phyloP scores from a whole-genome alignment of 2,888 invertebrate genomes.

The Cyclophora punctaria region DNA sequence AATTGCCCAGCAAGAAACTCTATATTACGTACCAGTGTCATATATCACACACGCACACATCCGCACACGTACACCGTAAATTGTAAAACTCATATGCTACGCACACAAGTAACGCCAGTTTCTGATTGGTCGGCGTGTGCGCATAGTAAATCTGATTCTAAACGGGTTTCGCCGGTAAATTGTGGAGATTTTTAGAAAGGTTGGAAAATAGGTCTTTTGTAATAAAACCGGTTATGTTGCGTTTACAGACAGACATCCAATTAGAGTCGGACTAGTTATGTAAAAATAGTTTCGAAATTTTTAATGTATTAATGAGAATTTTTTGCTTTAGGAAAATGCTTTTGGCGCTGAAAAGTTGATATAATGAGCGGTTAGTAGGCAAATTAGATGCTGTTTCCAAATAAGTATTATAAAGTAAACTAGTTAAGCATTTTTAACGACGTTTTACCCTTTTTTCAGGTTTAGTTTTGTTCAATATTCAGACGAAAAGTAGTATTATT shows the following conservation, averaged over 20 bases:
- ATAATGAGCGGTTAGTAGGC: too few species aligned
- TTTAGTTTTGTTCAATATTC: too few species aligned
- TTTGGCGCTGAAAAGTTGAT: too few species aligned
- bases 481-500: too few species aligned
- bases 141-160: slow-evolving; percentile 36
- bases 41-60: slow-evolving; percentile 16
- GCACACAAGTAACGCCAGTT: slow-evolving; percentile 9
- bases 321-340: too few species aligned
- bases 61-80: slow-evolving; percentile 2
- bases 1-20: slow-evolving; percentile 15
- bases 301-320: slow-evolving; percentile 9
- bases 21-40: slow-evolving; percentile 22
- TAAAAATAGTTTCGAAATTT: slow-evolving; percentile 22
- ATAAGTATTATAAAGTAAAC: too few species aligned
- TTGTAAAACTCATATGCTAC: slow-evolving; percentile 1
- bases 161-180: slow-evolving; percentile 58
- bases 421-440: too few species aligned
- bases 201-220: slow-evolving; percentile 44
- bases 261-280: slow-evolving; percentile 21
- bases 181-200: slow-evolving; percentile 72
- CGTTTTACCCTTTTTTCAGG: too few species aligned
- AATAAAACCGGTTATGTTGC: slow-evolving; percentile 28
- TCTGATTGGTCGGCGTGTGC: slow-evolving; percentile 20
- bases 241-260: slow-evolving; percentile 15
- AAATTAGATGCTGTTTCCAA: too few species aligned